Evolutionary conservation across 2,113 vertebrate species (phyloP).

Genomic region (Coptodon rendalli): DNA sequence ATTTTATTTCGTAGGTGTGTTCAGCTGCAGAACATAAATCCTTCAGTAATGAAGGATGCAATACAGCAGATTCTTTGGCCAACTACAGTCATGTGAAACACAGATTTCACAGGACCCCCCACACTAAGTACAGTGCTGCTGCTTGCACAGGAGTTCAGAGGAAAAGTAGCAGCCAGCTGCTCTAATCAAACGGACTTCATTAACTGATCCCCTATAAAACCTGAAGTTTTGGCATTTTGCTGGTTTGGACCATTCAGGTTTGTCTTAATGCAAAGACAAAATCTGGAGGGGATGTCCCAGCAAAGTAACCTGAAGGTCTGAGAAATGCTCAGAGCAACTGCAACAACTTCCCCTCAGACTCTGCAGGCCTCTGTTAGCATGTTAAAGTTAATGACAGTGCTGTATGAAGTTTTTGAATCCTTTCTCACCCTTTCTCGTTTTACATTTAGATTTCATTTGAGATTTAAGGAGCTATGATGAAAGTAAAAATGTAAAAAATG

Average conservation of each 20-base stretch:
- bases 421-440: not conserved
- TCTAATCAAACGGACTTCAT: not conserved
- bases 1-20: not conserved
- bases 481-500: constrained; percentile 1
- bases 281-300: not conserved
- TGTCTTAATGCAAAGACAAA: not conserved
- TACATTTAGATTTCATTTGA: not conserved
- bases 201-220: not conserved
- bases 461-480: not conserved
- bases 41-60: not conserved
- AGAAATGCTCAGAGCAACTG: not conserved
- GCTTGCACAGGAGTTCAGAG: not conserved
- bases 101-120: not conserved
- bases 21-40: not conserved
- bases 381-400: not conserved
- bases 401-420: not conserved
- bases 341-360: not conserved
- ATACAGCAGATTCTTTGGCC: not conserved
- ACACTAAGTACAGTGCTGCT: not conserved
- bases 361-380: not conserved
- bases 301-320: not conserved
- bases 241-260: not conserved
- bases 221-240: not conserved
- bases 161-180: not conserved
- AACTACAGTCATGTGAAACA: not conserved